Evolutionary conservation across 2,113 vertebrate species (phyloP).

Genomic region (Crotalus helleri): DNA sequence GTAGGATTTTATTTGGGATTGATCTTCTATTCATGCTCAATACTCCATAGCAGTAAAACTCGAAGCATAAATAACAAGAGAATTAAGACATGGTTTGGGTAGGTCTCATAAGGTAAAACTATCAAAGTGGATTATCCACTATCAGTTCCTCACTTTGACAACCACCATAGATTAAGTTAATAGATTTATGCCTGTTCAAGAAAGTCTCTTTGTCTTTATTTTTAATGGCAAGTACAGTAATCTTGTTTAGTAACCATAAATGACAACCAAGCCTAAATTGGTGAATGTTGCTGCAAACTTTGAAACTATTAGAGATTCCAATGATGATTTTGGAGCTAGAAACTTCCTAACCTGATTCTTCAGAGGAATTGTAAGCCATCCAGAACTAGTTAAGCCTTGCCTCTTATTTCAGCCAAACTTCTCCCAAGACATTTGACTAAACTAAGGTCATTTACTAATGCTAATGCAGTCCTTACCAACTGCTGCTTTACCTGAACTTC

Average conservation of each 20-base stretch:
- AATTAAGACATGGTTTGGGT: neutral
- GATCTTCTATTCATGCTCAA: neutral
- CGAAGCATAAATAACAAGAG: neutral
- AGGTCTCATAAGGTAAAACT: neutral
- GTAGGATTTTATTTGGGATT: no score
- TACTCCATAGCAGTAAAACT: neutral
- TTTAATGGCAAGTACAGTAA: neutral
- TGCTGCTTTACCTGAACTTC: neutral
- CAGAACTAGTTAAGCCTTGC: neutral
- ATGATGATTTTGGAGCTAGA: neutral
- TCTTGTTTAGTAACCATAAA: no score
- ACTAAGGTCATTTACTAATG: no score
- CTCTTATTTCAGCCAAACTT: neutral
- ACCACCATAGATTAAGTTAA: neutral
- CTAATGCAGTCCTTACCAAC: neutral
- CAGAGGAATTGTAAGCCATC: neutral
- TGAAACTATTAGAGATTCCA: neutral
- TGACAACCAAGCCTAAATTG: neutral
- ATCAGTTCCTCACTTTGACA: neutral
- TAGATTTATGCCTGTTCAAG: constrained; percentile 11
- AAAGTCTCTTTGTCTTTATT: neutral
- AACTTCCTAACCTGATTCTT: neutral
- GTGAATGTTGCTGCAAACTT: neutral
- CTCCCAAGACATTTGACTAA: neutral
- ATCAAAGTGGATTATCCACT: neutral